These are phyloP conservation scores for Petrocephalus sullivani DNA, from an alignment of 2,797 vertebrate genomes.

Conservation along the genomic window DNA sequence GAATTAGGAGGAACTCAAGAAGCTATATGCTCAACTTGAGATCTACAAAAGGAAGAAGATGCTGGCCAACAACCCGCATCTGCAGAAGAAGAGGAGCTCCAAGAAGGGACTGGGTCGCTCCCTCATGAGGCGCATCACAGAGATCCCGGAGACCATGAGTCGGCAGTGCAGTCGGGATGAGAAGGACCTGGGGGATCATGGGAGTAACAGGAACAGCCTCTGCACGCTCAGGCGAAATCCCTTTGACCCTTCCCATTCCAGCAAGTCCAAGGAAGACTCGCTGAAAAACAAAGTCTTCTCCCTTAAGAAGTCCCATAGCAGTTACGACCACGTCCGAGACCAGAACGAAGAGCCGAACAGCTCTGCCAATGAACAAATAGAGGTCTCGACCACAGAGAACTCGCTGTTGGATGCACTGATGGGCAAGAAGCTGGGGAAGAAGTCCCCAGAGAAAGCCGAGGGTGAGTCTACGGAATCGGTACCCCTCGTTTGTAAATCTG, in stretches of 20 bases:
- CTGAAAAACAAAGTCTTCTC: constrained; percentile 86
- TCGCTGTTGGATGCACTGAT: constrained; percentile 75
- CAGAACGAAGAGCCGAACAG: constrained; percentile 74
- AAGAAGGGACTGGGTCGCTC: constrained; percentile 95
- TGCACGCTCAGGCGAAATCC: constrained; percentile 72
- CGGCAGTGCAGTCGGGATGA: constrained; percentile 92
- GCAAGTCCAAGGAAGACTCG: constrained; percentile 80
- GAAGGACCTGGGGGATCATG: constrained; percentile 79
- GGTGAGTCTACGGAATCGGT: constrained; percentile 83
- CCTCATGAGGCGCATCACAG: constrained; percentile 92
- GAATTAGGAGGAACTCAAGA: constrained; percentile 91
- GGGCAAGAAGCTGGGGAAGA: constrained; percentile 72
- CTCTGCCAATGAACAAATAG: constrained; percentile 70
- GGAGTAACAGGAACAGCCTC: constrained; percentile 67
- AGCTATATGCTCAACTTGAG: constrained; percentile 94
- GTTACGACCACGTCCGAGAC: constrained; percentile 88
- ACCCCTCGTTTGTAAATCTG: constrained; percentile 93
- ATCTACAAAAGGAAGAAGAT: constrained; percentile 99
- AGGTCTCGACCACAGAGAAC: constrained; percentile 66
- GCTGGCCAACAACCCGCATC: constrained; percentile 96
- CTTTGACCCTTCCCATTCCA: constrained; percentile 63
- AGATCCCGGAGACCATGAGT: constrained; percentile 92
- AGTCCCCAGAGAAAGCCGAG: constrained; percentile 71
- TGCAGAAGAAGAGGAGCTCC: constrained; percentile 97
- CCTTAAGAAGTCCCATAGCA: constrained; percentile 95